phyloP scores from a whole-genome alignment of 2,113 vertebrate species.

The Acanthisitta chloris region DNA sequence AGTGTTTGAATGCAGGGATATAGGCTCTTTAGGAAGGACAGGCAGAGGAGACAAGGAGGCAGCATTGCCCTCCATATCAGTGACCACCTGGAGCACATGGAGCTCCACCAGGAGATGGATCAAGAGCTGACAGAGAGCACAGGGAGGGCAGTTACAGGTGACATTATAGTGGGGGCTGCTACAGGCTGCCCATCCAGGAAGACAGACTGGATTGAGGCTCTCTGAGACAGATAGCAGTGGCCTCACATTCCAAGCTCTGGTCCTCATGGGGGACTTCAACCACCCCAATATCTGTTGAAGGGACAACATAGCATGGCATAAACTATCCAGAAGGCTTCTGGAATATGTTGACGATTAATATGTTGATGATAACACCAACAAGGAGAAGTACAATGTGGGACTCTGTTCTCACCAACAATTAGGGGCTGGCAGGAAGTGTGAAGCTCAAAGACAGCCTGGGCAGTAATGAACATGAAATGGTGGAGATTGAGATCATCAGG shows the following conservation, averaged over 20 bases:
- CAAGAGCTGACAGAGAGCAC: not conserved
- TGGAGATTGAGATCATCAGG: too few species aligned
- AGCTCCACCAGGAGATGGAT: not conserved
- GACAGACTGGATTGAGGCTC: not conserved
- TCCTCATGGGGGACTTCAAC: not conserved
- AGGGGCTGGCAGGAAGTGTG: too few species aligned
- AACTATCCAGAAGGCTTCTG: too few species aligned
- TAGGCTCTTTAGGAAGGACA: not conserved
- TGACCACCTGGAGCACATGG: not conserved
- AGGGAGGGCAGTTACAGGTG: not conserved
- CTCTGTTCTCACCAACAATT: too few species aligned
- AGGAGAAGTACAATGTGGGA: too few species aligned
- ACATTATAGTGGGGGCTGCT: not conserved
- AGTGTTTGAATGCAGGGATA: not conserved
- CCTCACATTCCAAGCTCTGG: not conserved
- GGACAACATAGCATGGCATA: too few species aligned
- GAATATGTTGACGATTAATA: too few species aligned
- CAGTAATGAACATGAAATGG: too few species aligned
- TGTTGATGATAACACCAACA: too few species aligned
- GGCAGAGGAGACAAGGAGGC: not conserved
- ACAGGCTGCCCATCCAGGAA: rapidly evolving
- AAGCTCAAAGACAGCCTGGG: too few species aligned
- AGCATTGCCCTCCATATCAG: not conserved
- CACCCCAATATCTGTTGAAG: not conserved
- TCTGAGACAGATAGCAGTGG: rapidly evolving